Evolutionary conservation across 2,888 invertebrate species (phyloP).

Genomic region (Andrena camellia): DNA sequence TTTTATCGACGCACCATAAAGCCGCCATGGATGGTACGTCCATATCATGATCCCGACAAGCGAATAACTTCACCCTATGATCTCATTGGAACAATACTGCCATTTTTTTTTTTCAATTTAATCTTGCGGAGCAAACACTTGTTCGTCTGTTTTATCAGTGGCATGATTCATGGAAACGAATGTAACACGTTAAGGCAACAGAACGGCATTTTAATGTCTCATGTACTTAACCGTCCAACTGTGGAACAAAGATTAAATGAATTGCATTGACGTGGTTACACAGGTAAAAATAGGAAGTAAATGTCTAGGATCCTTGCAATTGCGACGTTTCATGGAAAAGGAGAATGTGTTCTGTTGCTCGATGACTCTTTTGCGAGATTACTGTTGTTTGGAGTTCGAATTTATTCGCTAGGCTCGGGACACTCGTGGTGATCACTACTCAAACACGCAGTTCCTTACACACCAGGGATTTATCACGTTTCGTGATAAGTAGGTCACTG

Average conservation of each 20-base stretch:
- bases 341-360: not conserved
- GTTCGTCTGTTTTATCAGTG: not conserved
- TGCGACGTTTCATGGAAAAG: constrained; percentile 1
- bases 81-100: not conserved
- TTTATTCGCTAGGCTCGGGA: constrained; percentile 18
- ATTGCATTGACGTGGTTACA: not conserved
- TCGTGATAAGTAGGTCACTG: too few species aligned
- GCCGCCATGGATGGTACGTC: constrained; percentile 1
- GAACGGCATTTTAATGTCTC: not conserved
- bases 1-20: constrained; percentile 52
- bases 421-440: not conserved
- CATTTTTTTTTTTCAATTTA: not conserved
- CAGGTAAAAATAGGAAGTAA: constrained; percentile 20
- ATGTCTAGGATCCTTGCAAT: constrained; percentile 5
- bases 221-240: not conserved
- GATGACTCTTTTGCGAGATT: constrained; percentile 21
- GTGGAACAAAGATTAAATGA: not conserved
- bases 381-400: constrained; percentile 11
- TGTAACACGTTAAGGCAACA: not conserved
- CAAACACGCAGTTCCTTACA: not conserved
- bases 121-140: not conserved
- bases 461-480: not conserved
- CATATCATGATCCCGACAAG: constrained; percentile 28
- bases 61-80: constrained; percentile 24
- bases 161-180: not conserved